Evolutionary conservation across 2,113 vertebrate species (phyloP), one percentile per base, ranked within the genome.

Genomic region (Tachysurus vachellii): DNA sequence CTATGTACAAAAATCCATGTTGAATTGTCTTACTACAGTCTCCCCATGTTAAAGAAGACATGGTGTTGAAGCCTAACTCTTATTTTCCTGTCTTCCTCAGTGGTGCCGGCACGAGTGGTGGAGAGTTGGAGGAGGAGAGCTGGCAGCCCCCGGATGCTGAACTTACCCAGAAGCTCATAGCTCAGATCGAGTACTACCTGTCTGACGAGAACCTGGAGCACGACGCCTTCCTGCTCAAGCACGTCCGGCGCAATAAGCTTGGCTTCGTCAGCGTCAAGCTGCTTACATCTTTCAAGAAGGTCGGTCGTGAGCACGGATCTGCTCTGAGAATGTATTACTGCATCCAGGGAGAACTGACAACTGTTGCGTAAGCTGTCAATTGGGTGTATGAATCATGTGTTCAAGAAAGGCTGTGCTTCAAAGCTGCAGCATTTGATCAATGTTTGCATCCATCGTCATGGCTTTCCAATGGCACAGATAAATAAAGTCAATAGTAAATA

Each of bases 251-350:
- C 89, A 99, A 99, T 93, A 99, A 99, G 92, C 95, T 97, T 85
- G 98, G 98, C 10, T 99, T 97, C 1, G 97, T 99, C 93, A 99
- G 98, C 14, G 96, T 99, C 91, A 99, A 99, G 92, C 92, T 99
- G 54, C 97, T 99, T 90, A 99, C 98, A 0, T 99, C 98, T 3
- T 99, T 99, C 93, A 99, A 99, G 93, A 99, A 99, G 97, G 98
- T 99, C 94, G 91, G 56, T 62, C 87, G 11, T 31, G 54, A 36
- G 82, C 26, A 42, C 16, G 10, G 21, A 82, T 62, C 70, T 54
- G 53, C 79, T 57, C 77, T 36, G 53, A 28, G 53, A 61, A 62
- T 23, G 61, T 23, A 23, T 8, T 76, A 31, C 56, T 16, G 57
- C 59, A 54, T 76, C 70, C 13, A 36, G 21, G 28, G 76, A 83